These are phyloP conservation scores for Chelon auratus DNA, from an alignment of 2,797 vertebrate species.

Conservation along the genomic window DNA sequence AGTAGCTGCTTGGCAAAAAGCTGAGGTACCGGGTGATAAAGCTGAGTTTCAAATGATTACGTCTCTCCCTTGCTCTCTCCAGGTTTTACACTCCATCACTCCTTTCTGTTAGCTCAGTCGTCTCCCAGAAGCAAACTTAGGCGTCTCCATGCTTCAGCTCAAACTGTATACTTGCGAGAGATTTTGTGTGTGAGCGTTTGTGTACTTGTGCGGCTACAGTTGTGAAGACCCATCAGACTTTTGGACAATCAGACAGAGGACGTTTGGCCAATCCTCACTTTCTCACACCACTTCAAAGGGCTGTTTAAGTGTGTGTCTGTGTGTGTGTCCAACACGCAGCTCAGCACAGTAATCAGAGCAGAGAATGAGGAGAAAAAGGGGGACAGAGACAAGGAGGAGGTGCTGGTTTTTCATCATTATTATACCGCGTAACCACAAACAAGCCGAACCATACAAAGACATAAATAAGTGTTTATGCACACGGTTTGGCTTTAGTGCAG, in stretches of 20 bases:
- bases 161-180: constrained; percentile 24
- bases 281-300: too few relatives aligned
- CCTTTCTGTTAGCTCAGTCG: constrained; percentile 46
- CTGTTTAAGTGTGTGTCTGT: not conserved
- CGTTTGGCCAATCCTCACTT: too few relatives aligned
- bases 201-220: constrained; percentile 7
- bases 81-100: constrained; percentile 47
- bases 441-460: constrained; percentile 6
- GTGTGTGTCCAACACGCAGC: constrained; percentile 39
- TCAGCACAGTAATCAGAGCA: constrained; percentile 57
- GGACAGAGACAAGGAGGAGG: constrained; percentile 28
- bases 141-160: constrained; percentile 14
- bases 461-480: not conserved
- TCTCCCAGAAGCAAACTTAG: constrained; percentile 49
- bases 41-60: too few relatives aligned
- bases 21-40: not conserved
- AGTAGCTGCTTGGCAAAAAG: not conserved
- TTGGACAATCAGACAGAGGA: too few relatives aligned
- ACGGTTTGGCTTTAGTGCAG: not conserved
- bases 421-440: constrained; percentile 23
- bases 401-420: constrained; percentile 47
- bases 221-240: too few relatives aligned
- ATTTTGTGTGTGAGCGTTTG: constrained; percentile 12
- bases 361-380: constrained; percentile 40
- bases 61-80: constrained; percentile 12